phyloP scores from a whole-genome alignment of 2,888 invertebrate genomes.

The Furcula furcula region DNA sequence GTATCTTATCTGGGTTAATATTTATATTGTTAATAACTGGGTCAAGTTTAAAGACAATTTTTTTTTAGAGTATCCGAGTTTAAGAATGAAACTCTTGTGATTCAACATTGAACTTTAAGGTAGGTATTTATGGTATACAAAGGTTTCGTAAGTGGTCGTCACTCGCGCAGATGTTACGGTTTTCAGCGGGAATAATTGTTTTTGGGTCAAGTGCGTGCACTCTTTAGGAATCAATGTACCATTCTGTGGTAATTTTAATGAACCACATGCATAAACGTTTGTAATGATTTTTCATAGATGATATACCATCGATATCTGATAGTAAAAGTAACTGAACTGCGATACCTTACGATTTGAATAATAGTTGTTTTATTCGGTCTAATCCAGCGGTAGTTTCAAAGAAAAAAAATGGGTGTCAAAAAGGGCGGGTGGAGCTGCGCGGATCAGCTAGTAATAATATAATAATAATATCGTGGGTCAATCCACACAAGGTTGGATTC shows the following conservation, averaged over 20 bases:
- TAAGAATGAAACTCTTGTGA: constrained; percentile 19
- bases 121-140: constrained; percentile 11
- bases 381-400: too few relatives aligned
- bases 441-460: too few relatives aligned
- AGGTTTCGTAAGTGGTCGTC: constrained; percentile 16
- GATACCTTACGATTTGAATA: too few relatives aligned
- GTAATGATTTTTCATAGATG: too few relatives aligned
- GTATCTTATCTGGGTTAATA: constrained; percentile 57
- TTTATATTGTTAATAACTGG: constrained; percentile 57
- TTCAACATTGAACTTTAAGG: constrained; percentile 22
- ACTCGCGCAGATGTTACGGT: constrained; percentile 9
- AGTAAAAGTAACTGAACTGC: too few relatives aligned
- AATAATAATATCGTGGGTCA: too few relatives aligned
- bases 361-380: too few relatives aligned
- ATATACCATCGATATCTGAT: too few relatives aligned
- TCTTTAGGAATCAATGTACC: constrained; percentile 8
- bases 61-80: constrained; percentile 8
- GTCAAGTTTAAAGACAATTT: constrained; percentile 56
- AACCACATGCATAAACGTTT: too few relatives aligned
- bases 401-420: too few relatives aligned
- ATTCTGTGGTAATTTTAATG: constrained; percentile 4
- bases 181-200: constrained; percentile 11
- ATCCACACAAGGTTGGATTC: too few relatives aligned
- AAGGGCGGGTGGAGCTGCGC: too few relatives aligned
- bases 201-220: constrained; percentile 24